phyloP scores from a whole-genome alignment of 2,113 vertebrate genomes.

The Limnothrissa miodon region DNA sequence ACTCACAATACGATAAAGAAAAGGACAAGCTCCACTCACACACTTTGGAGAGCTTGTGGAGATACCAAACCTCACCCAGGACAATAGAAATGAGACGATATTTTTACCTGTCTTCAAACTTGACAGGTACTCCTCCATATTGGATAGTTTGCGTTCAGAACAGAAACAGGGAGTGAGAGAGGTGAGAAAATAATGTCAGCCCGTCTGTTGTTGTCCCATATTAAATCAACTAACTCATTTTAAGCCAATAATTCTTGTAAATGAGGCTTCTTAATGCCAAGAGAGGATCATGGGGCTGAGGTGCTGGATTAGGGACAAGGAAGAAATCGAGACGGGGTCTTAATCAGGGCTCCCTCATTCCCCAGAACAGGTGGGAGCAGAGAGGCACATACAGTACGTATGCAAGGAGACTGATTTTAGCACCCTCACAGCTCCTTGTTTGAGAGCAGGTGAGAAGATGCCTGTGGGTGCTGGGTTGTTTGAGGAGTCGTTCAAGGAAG shows the following conservation, averaged over 20 bases:
- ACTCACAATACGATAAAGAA: slow-evolving; percentile 56
- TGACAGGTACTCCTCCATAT: no score
- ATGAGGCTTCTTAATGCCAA: neutral
- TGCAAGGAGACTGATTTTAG: no score
- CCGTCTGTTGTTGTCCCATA: neutral
- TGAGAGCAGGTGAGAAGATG: neutral
- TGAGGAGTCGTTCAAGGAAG: no score
- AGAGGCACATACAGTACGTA: no score
- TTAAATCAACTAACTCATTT: neutral
- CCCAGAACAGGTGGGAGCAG: neutral
- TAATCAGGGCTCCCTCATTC: no score
- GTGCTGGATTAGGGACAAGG: neutral
- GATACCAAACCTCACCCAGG: neutral
- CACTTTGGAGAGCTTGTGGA: neutral
- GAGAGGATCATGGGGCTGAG: neutral
- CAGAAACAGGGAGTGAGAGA: neutral
- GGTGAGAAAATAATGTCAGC: neutral
- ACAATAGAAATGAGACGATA: neutral
- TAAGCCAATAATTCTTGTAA: neutral
- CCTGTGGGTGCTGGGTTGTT: no score
- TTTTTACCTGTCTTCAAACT: no score
- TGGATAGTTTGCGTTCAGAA: neutral
- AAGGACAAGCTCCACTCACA: neutral
- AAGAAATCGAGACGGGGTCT: neutral
- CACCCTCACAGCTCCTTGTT: neutral